These are phyloP conservation scores for Bombus impatiens DNA, from an alignment of 1,140 invertebrate genomes.

Conservation along the genomic window DNA sequence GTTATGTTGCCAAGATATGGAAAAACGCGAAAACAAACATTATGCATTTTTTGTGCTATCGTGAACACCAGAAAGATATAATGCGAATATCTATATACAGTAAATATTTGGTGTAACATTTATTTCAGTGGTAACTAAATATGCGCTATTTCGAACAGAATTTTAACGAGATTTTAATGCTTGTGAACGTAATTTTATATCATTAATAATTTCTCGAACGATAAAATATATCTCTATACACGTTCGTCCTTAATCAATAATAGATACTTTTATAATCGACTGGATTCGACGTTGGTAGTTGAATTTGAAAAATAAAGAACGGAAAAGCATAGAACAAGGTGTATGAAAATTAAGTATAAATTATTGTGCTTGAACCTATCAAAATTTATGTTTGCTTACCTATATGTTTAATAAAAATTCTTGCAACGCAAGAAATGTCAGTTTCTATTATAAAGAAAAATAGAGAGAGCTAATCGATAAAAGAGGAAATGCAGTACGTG, in stretches of 20 bases:
- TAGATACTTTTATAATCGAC: not conserved
- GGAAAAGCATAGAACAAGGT: no score
- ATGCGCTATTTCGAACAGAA: no score
- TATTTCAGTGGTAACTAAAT: not conserved
- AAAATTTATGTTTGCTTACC: not conserved
- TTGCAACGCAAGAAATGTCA: not conserved
- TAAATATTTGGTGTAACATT: not conserved
- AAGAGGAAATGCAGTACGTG: not conserved
- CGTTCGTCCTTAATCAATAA: no score
- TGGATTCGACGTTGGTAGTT: not conserved
- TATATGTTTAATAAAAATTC: not conserved
- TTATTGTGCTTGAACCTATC: not conserved
- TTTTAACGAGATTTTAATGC: not conserved
- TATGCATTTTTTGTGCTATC: not conserved
- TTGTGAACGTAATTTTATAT: no score
- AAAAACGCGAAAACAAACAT: constrained; percentile 13
- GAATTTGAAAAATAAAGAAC: not conserved
- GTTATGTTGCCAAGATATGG: not conserved
- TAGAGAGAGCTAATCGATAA: not conserved
- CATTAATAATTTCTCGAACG: not conserved
- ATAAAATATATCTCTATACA: not conserved
- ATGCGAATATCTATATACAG: not conserved
- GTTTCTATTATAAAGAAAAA: not conserved
- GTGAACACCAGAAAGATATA: not conserved
- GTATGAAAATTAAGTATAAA: not conserved